Base-by-base conservation (phyloP, 2,888 invertebrate species). In the Xylota sylvarum region DNA sequence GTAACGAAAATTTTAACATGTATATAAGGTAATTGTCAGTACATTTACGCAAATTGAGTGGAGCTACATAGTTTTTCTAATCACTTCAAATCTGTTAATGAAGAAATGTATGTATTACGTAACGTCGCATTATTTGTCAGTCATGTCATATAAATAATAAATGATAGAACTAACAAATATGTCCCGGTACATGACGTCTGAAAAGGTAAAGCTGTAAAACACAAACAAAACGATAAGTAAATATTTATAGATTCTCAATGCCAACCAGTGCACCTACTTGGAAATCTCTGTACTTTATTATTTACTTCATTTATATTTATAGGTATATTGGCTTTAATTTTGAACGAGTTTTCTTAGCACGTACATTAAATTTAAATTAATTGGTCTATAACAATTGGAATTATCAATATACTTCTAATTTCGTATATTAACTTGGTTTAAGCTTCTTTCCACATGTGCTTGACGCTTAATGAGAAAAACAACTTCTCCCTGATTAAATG, bases 171-270 rank as follows among this genome's bases (percentile, higher is more conserved):
- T 0, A 55, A 55, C 5, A 14, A 55, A 5, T 2, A 30, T 52
- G 23, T 48, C 10, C 55, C 14, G 12, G 19, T 14, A 17, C n/a
- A 40, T 40, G 43, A 43, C 43, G 43, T 40, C 12, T 5, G n/a
- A n/a, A n/a, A 40, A 4, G 4, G n/a, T 43, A 43, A 12, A 14
- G 3, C n/a, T 62, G 27, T 17, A 46, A 48, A 5, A 0, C 4
- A 12, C 30, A 46, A 64, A 40, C 10, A 56, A 43, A 6, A 12
- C 23, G 7, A 19, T 30, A 40, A 55, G 55, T 55, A 43, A 69
- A 69, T 43, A 69, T 52, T 23, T 50, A 35, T 48, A 23, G n/a
- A 5, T 4, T 35, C 10, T 0, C 14, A 35, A 9, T 30, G 52
- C 14, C 37, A 55, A 43, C 9, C 9, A 12, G 30, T 30, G 32